Evolutionary conservation across 2,797 vertebrate species (phyloP).

Genomic region (Champsocephalus esox): DNA sequence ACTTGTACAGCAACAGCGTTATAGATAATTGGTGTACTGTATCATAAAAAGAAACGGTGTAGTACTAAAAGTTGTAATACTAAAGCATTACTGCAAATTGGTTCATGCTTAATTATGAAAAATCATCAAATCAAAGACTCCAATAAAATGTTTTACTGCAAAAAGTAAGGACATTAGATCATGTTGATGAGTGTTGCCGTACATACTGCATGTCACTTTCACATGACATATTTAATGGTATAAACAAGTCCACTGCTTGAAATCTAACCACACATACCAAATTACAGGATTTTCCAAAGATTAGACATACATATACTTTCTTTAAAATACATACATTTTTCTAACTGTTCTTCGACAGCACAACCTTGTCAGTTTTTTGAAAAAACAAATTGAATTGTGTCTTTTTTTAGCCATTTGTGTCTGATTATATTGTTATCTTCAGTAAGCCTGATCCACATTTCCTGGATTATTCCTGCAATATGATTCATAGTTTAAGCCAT

Average conservation of each 20-base stretch:
- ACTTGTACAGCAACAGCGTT: not conserved
- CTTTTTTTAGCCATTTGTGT: slow-evolving; percentile 52
- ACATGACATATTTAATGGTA: slow-evolving; percentile 7
- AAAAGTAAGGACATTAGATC: not conserved
- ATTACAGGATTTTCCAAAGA: slow-evolving; percentile 4
- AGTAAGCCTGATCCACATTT: slow-evolving; percentile 58
- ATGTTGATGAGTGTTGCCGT: not conserved
- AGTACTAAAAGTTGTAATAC: too few relatives aligned
- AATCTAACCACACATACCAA: not conserved
- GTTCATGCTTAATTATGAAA: not conserved
- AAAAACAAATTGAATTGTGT: slow-evolving; percentile 54
- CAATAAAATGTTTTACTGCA: not conserved
- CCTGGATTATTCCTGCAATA: slow-evolving; percentile 59
- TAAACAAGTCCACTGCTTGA: too few relatives aligned
- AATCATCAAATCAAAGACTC: not conserved
- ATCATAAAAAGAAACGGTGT: not conserved
- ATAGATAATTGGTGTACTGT: not conserved
- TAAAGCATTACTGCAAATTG: not conserved
- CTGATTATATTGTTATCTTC: slow-evolving; percentile 46
- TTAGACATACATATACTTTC: slow-evolving; percentile 3
- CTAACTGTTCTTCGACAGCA: slow-evolving; percentile 24
- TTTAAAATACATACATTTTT: slow-evolving; percentile 23
- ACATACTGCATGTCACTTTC: not conserved
- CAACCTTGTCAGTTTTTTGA: slow-evolving; percentile 32
- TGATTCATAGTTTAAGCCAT: slow-evolving; percentile 62